These are phyloP conservation scores for Pseudocheirus occidentalis DNA, from an alignment of 2,797 vertebrate genomes.

Conservation along the genomic window DNA sequence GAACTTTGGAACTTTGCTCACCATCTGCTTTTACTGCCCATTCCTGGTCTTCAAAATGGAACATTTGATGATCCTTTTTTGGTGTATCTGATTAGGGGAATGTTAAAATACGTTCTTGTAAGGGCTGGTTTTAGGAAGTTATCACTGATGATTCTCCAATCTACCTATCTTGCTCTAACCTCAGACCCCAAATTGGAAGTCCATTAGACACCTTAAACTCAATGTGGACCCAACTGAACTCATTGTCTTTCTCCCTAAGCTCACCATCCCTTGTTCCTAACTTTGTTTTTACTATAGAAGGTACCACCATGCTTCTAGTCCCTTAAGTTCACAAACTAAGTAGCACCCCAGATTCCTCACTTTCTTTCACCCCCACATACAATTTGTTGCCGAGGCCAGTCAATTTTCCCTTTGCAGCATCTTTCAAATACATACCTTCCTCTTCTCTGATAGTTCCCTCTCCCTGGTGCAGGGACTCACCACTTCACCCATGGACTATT, in stretches of 20 bases:
- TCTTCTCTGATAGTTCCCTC: background rate
- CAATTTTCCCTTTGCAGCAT: background rate
- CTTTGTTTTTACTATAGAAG: background rate
- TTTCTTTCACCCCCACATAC: background rate
- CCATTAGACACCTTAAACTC: background rate
- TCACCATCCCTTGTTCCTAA: background rate
- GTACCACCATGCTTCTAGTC: background rate
- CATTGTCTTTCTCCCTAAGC: background rate
- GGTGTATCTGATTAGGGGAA: background rate
- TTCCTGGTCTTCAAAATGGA: background rate
- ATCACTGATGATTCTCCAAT: background rate
- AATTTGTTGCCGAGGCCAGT: background rate
- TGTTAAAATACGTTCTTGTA: background rate
- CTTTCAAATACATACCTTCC: background rate
- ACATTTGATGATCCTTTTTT: background rate
- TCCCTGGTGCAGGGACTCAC: background rate
- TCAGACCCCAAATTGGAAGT: background rate
- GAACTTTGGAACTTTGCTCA: background rate
- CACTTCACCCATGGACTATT: background rate
- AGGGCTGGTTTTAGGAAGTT: background rate
- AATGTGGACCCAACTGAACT: background rate
- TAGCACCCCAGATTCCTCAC: background rate
- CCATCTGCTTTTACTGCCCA: background rate
- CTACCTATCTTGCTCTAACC: background rate
- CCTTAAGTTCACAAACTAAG: background rate